Evolutionary conservation across 1,140 invertebrate species (phyloP).

Genomic region (Pseudomyrmex flavicornis): DNA sequence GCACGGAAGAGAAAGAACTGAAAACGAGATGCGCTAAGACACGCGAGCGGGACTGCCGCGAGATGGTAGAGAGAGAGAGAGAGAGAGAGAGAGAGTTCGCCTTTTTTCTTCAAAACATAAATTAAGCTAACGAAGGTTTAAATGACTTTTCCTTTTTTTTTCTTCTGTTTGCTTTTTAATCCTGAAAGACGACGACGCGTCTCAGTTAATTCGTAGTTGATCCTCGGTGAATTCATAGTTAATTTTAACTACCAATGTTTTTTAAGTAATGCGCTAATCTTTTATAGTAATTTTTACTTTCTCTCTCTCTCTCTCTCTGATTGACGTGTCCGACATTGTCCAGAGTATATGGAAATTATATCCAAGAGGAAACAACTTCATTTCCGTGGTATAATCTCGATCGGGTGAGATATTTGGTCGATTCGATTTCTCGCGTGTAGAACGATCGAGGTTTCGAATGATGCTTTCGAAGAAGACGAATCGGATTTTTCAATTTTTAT

Average conservation of each 20-base stretch:
- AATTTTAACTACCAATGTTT: not conserved
- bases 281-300: not conserved
- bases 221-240: not conserved
- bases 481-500: slow-evolving; percentile 63
- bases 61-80: not conserved
- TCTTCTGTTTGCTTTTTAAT: not conserved
- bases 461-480: not conserved
- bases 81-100: no score
- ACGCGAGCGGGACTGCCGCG: not conserved
- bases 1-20: not conserved
- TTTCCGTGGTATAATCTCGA: slow-evolving; percentile 45
- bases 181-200: no score
- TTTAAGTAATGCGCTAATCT: no score
- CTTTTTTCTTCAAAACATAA: not conserved
- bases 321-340: not conserved
- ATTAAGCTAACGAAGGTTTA: not conserved
- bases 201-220: not conserved
- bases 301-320: slow-evolving; percentile 3
- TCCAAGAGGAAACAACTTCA: slow-evolving; percentile 29
- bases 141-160: not conserved
- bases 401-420: slow-evolving; percentile 8
- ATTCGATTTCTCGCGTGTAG: slow-evolving; percentile 4
- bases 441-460: not conserved
- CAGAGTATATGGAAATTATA: slow-evolving; percentile 40
- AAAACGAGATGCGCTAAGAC: slow-evolving; percentile 1